Conservation (phyloP, 2,888 invertebrate species). For the Philopedon plagiatum region DNA sequence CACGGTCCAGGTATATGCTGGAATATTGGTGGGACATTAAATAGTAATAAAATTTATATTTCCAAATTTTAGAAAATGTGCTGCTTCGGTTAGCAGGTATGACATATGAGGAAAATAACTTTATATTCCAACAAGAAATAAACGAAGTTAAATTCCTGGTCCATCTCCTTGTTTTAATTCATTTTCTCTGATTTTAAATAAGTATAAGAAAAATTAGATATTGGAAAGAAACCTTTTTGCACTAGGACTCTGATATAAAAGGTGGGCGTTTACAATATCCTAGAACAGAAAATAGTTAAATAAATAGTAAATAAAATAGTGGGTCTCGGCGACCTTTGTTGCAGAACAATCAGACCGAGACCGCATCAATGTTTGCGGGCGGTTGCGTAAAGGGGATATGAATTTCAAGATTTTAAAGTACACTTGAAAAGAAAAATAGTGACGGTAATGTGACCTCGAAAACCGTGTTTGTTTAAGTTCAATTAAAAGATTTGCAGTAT, state of each 20-base stretch:
- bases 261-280: slow-evolving; percentile 12
- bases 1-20: too few relatives aligned
- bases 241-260: not conserved
- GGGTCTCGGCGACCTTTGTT: slow-evolving; percentile 55
- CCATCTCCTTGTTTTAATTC: too few relatives aligned
- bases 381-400: slow-evolving; percentile 59
- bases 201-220: too few relatives aligned
- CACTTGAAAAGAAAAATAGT: slow-evolving; percentile 12
- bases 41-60: too few relatives aligned
- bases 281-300: slow-evolving; percentile 22
- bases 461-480: not conserved
- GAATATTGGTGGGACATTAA: too few relatives aligned
- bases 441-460: not conserved
- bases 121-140: too few relatives aligned
- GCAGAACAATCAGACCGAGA: slow-evolving; percentile 58
- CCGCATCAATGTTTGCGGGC: slow-evolving; percentile 53
- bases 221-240: too few relatives aligned
- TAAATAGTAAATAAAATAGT: slow-evolving; percentile 24
- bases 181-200: too few relatives aligned
- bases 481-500: not conserved
- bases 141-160: too few relatives aligned
- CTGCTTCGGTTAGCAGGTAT: too few relatives aligned
- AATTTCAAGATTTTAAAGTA: slow-evolving; percentile 44
- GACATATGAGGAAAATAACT: too few relatives aligned
- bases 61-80: too few relatives aligned